Evolutionary conservation across 1,140 invertebrate species (phyloP).

Genomic region (Caenorhabditis inopinata): DNA sequence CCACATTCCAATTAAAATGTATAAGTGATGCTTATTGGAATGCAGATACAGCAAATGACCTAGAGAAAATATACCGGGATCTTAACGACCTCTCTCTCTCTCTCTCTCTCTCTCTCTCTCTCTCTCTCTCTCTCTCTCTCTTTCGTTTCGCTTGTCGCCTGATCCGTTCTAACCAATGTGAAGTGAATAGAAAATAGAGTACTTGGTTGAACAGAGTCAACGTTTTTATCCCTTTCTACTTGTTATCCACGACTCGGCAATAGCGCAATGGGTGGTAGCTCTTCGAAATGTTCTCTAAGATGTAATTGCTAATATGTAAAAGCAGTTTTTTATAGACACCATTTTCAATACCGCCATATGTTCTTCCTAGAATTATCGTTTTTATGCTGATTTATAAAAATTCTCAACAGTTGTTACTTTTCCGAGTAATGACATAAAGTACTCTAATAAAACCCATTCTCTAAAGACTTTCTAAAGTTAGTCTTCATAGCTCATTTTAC

Average conservation of each 20-base stretch:
- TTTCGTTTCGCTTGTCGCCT: neutral
- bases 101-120: too few relatives aligned
- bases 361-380: neutral
- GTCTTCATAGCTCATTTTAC: too few relatives aligned
- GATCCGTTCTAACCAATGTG: too few relatives aligned
- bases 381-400: neutral
- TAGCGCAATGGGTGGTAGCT: too few relatives aligned
- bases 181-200: neutral
- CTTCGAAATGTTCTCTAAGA: too few relatives aligned
- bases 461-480: too few relatives aligned
- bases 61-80: conserved; percentile 24
- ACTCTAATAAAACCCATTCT: too few relatives aligned
- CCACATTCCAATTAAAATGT: neutral
- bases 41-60: conserved; percentile 5
- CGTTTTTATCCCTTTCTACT: neutral
- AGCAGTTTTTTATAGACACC: neutral
- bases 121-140: neutral
- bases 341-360: conserved; percentile 18
- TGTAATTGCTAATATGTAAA: too few relatives aligned
- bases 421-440: too few relatives aligned
- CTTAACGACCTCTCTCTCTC: too few relatives aligned
- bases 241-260: too few relatives aligned
- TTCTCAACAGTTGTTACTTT: too few relatives aligned
- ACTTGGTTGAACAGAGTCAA: neutral
- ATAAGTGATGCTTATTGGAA: neutral